Conservation (phyloP, 2,113 vertebrate species). For the Trachemys scripta region DNA sequence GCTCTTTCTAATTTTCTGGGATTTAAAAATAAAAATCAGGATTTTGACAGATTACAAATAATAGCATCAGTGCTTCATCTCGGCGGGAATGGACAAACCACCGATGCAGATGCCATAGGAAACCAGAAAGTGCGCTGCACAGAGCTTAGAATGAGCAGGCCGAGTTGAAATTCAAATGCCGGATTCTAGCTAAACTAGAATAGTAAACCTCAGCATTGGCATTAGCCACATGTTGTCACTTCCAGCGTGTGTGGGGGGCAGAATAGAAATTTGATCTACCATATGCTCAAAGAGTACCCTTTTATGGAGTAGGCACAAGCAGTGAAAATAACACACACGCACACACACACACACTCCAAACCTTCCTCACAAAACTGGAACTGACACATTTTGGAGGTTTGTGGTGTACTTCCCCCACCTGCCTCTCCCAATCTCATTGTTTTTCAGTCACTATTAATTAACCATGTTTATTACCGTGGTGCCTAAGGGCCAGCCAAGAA, state of each 20-base stretch:
- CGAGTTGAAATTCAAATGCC: background rate
- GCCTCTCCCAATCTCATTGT: background rate
- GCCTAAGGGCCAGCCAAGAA: no score
- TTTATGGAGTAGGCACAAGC: background rate
- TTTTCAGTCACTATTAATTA: background rate
- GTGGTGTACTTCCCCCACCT: background rate
- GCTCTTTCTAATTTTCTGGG: background rate
- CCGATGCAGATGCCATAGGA: background rate
- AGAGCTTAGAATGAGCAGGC: background rate
- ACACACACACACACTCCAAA: background rate
- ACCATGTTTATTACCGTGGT: background rate
- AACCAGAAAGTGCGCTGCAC: background rate
- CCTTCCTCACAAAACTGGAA: background rate
- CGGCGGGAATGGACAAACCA: background rate
- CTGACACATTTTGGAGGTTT: background rate
- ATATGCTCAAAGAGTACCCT: background rate
- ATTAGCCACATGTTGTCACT: background rate
- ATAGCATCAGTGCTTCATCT: background rate
- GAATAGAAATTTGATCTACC: background rate
- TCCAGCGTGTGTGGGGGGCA: background rate
- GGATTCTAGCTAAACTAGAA: background rate
- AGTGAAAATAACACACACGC: background rate
- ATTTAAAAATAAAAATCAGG: background rate
- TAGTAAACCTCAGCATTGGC: background rate
- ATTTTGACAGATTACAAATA: background rate